These are phyloP conservation scores for Caenorhabditis inopinata DNA, from an alignment of 1,140 invertebrate genomes.

Conservation along the genomic window DNA sequence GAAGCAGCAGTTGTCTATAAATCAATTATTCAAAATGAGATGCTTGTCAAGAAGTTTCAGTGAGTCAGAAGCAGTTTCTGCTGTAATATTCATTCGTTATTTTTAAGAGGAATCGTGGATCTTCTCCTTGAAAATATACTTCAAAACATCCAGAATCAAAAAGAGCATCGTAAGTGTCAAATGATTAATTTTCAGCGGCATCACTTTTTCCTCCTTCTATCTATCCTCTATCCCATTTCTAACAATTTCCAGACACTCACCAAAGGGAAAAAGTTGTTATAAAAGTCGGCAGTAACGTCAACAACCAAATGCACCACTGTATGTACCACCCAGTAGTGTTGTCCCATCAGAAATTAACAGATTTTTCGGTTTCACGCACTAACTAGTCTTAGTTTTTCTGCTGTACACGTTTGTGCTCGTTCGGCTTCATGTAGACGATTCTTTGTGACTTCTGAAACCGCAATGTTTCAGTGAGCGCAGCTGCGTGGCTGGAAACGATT, in stretches of 20 bases:
- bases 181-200: background rate
- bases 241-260: constrained; percentile 30
- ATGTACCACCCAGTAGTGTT: constrained; percentile 19
- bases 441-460: no score
- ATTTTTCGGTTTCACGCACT: background rate
- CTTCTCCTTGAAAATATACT: constrained; percentile 48
- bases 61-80: constrained; percentile 35
- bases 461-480: constrained; percentile 67
- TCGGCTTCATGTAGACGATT: no score
- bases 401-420: no score
- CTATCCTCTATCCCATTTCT: constrained; percentile 12
- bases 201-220: background rate
- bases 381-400: no score
- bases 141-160: constrained; percentile 38
- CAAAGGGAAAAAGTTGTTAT: constrained; percentile 38
- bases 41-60: constrained; percentile 45
- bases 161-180: constrained; percentile 51
- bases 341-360: no score
- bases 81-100: background rate
- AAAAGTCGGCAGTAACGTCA: background rate
- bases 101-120: constrained; percentile 43
- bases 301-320: constrained; percentile 14
- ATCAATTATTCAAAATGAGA: constrained; percentile 48
- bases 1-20: constrained; percentile 50
- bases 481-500: constrained; percentile 69